These are phyloP conservation scores for Synanthedon myopaeformis DNA, from an alignment of 2,888 invertebrate species.

Conservation along the genomic window DNA sequence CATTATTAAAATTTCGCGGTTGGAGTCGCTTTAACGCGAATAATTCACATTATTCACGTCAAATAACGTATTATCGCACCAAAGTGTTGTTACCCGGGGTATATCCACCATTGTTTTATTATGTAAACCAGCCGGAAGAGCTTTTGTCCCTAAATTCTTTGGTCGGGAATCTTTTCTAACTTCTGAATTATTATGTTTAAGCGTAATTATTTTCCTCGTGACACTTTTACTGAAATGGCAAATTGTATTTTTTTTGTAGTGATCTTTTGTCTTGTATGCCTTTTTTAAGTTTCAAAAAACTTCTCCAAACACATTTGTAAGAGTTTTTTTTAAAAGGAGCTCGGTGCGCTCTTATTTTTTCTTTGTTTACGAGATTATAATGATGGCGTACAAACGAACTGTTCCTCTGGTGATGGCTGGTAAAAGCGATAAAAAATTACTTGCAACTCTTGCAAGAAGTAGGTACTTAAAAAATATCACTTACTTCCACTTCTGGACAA, in stretches of 20 bases:
- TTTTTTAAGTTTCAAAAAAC: not conserved
- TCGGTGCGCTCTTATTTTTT: too few relatives aligned
- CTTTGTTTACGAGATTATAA: too few relatives aligned
- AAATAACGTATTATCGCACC: constrained; percentile 5
- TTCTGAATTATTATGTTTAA: constrained; percentile 47
- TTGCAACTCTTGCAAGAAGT: too few relatives aligned
- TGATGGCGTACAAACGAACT: too few relatives aligned
- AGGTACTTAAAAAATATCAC: too few relatives aligned
- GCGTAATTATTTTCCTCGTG: constrained; percentile 37
- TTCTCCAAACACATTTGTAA: too few relatives aligned
- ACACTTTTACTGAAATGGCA: not conserved
- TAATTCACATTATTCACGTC: constrained; percentile 20
- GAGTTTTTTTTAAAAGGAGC: too few relatives aligned
- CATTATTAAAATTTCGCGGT: constrained; percentile 64
- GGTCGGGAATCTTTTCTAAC: constrained; percentile 48
- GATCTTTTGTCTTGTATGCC: constrained; percentile 1
- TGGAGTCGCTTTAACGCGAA: constrained; percentile 42
- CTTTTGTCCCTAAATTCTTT: constrained; percentile 40
- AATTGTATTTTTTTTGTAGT: not conserved
- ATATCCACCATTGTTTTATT: constrained; percentile 27
- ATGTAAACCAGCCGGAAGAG: constrained; percentile 25
- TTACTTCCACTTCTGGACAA: too few relatives aligned
- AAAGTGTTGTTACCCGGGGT: constrained; percentile 3
- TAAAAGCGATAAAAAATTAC: too few relatives aligned
- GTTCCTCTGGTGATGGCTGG: too few relatives aligned